phyloP scores from a whole-genome alignment of 1,140 invertebrate species.

The Drosophila grimshawi region DNA sequence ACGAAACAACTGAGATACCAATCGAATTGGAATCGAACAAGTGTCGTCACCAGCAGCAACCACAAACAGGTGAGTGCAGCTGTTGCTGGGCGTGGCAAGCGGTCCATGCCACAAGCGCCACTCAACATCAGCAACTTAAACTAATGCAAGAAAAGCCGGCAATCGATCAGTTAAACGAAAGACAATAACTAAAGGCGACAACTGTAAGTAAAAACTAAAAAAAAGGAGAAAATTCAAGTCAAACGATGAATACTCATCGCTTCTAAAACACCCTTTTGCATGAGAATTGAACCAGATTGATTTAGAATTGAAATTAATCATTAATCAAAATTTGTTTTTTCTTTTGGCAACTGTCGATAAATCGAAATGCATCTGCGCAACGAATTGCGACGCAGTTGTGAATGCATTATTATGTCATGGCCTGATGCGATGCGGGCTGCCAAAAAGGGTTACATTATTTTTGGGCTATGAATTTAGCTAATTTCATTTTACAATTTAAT shows the following conservation, averaged over 20 bases:
- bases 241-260: no score
- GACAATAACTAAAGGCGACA: no score
- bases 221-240: not conserved
- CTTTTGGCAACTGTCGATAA: constrained; percentile 28
- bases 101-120: not conserved
- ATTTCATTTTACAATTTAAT: constrained; percentile 79
- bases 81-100: constrained; percentile 27
- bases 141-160: no score
- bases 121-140: not conserved
- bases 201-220: not conserved
- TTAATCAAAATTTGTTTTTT: constrained; percentile 58
- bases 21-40: constrained; percentile 27
- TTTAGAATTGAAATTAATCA: constrained; percentile 12
- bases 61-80: constrained; percentile 4
- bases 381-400: constrained; percentile 49
- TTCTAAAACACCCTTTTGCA: not conserved
- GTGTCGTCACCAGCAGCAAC: constrained; percentile 15
- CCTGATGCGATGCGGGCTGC: constrained; percentile 52
- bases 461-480: constrained; percentile 58
- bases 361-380: constrained; percentile 58
- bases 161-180: constrained; percentile 8
- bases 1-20: constrained; percentile 20
- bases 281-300: constrained; percentile 3
- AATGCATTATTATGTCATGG: constrained; percentile 68
- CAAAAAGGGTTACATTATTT: constrained; percentile 52